Conservation (phyloP, 2,797 vertebrate genomes). For the Gymnothorax javanicus region DNA sequence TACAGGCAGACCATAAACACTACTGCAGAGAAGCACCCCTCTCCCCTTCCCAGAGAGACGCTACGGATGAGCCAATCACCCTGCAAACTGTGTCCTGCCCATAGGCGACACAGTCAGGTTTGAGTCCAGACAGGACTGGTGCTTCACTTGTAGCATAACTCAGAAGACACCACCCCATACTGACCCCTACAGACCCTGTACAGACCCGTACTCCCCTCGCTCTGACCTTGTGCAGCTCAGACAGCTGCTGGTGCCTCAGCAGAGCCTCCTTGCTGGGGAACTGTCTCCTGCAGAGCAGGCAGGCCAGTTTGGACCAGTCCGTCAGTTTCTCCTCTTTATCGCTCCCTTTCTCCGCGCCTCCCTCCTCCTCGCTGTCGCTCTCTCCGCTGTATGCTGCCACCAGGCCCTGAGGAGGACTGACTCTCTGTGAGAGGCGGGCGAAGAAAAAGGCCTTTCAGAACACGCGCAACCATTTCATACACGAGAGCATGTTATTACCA, state of each 20-base stretch:
- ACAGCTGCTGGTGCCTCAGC: slow-evolving; percentile 89
- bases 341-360: slow-evolving; percentile 70
- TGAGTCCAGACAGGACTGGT: not conserved
- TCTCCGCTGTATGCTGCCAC: slow-evolving; percentile 85
- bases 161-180: not conserved
- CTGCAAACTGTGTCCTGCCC: not conserved
- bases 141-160: too few relatives aligned
- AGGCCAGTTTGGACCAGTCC: slow-evolving; percentile 89
- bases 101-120: not conserved
- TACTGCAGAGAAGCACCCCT: not conserved
- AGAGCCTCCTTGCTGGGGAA: slow-evolving; percentile 91
- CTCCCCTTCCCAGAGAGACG: too few relatives aligned
- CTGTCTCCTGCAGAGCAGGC: slow-evolving; percentile 87
- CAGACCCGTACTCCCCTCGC: not conserved
- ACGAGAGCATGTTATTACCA: not conserved
- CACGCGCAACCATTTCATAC: not conserved
- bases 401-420: slow-evolving; percentile 73
- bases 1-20: not conserved
- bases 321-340: slow-evolving; percentile 82
- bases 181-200: not conserved
- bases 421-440: slow-evolving; percentile 36
- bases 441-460: slow-evolving; percentile 43
- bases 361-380: slow-evolving; percentile 86
- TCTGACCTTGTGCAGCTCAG: slow-evolving; percentile 79
- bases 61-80: not conserved